Evolutionary conservation across 2,797 vertebrate genomes (phyloP).

Genomic region (Sebastes kiyomatsui): DNA sequence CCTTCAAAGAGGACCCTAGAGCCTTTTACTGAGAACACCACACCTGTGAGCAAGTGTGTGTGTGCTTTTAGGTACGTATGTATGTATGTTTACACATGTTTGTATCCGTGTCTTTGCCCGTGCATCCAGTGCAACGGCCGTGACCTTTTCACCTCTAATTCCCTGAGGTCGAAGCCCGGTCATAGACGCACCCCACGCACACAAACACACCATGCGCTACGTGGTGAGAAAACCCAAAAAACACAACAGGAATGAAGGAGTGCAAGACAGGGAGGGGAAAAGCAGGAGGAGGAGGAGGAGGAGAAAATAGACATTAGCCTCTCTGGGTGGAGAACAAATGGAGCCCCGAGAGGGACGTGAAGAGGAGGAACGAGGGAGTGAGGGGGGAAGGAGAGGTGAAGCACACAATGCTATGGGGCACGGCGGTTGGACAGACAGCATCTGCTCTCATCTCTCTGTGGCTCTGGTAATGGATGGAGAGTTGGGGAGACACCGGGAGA

Average conservation of each 20-base stretch:
- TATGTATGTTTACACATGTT: slow-evolving; percentile 19
- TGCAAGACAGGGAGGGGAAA: slow-evolving; percentile 51
- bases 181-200: slow-evolving; percentile 45
- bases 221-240: slow-evolving; percentile 25
- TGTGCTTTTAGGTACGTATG: slow-evolving; percentile 22
- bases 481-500: slow-evolving; percentile 48
- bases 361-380: slow-evolving; percentile 78
- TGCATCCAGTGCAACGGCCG: slow-evolving; percentile 37
- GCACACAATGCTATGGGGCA: slow-evolving; percentile 82
- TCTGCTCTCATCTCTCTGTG: slow-evolving; percentile 78
- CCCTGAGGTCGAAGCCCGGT: slow-evolving; percentile 69
- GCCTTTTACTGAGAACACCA: slow-evolving; percentile 51
- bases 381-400: slow-evolving; percentile 82
- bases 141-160: slow-evolving; percentile 68
- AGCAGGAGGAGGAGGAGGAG: slow-evolving; percentile 50
- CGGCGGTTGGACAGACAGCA: slow-evolving; percentile 80
- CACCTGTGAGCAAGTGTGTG: slow-evolving; percentile 53
- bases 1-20: slow-evolving; percentile 74
- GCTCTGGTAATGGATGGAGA: slow-evolving; percentile 75
- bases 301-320: slow-evolving; percentile 76
- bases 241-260: slow-evolving; percentile 48
- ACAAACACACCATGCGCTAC: not conserved
- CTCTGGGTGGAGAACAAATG: slow-evolving; percentile 77
- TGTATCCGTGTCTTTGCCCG: slow-evolving; percentile 12
- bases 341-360: slow-evolving; percentile 84